Percentiles rank a stretch among this genome's conserved stretches.
phyloP scores from a whole-genome alignment of 2,888 invertebrate genomes.

The Pandemis heparana region DNA sequence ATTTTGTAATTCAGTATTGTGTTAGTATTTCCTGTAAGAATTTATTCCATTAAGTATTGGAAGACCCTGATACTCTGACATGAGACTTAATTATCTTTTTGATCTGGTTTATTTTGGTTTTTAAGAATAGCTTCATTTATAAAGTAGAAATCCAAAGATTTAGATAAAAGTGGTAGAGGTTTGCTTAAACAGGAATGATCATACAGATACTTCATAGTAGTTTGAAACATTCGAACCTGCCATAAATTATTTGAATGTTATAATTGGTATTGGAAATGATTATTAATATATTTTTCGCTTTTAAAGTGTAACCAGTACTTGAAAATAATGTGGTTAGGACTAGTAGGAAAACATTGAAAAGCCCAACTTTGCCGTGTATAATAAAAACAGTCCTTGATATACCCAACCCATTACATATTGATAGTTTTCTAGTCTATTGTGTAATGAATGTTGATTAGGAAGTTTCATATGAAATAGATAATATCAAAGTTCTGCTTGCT shows the following conservation, averaged over 20 bases:
- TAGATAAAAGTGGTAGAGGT: slow-evolving; percentile 32
- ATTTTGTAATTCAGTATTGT: slow-evolving; percentile 45
- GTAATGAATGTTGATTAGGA: slow-evolving; percentile 12
- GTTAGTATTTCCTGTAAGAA: slow-evolving; percentile 37
- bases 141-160: slow-evolving; percentile 41
- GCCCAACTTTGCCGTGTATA: neutral
- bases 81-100: slow-evolving; percentile 38
- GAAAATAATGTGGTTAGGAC: neutral
- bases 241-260: slow-evolving; percentile 41
- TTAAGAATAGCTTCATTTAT: slow-evolving; percentile 30
- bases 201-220: slow-evolving; percentile 8
- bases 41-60: slow-evolving; percentile 36
- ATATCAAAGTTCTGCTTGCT: slow-evolving; percentile 2
- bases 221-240: slow-evolving; percentile 33
- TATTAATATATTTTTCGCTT: slow-evolving; percentile 8
- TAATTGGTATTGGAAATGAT: slow-evolving; percentile 25
- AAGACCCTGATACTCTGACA: slow-evolving; percentile 23
- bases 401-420: slow-evolving; percentile 5
- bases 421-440: slow-evolving; percentile 33
- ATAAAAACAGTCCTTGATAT: neutral
- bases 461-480: neutral
- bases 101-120: slow-evolving; percentile 43
- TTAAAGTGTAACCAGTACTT: neutral
- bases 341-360: slow-evolving; percentile 26
- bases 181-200: slow-evolving; percentile 26